These are phyloP conservation scores for Acanthurus lineatus DNA, from an alignment of 2,797 vertebrate genomes.

Conservation along the genomic window DNA sequence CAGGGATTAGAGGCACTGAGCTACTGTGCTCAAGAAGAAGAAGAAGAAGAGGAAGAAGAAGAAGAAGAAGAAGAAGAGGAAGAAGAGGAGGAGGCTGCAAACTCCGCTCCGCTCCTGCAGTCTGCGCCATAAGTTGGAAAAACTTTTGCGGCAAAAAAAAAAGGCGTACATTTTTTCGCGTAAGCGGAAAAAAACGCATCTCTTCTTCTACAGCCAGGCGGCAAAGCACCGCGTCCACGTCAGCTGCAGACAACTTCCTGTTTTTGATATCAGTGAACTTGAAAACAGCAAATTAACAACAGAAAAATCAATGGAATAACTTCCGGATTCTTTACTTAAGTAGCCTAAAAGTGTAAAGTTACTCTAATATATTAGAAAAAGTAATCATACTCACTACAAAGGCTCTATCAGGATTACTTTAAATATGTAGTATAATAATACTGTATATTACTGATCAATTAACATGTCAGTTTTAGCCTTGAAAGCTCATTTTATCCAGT, in stretches of 20 bases:
- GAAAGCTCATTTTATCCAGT: too few relatives aligned
- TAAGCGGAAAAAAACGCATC: neutral
- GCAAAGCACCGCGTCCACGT: neutral
- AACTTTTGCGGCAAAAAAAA: conserved; percentile 32
- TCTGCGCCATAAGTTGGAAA: conserved; percentile 8
- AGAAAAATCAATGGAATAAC: rapidly evolving
- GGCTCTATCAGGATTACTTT: too few relatives aligned
- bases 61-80: conserved; percentile 41
- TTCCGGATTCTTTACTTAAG: neutral
- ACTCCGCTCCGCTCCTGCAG: neutral
- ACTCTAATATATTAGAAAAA: too few relatives aligned
- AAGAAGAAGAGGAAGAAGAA: too few relatives aligned
- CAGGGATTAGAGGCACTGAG: conserved; percentile 92
- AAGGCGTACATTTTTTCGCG: neutral
- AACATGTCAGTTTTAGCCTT: too few relatives aligned
- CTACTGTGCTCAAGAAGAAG: conserved; percentile 85
- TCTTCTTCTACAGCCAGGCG: neutral
- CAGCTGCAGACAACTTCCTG: neutral
- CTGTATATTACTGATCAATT: too few relatives aligned
- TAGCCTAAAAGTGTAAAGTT: too few relatives aligned
- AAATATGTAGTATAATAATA: too few relatives aligned
- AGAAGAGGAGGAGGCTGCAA: conserved; percentile 46
- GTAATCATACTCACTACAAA: too few relatives aligned
- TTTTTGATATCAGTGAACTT: neutral
- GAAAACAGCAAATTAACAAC: too few relatives aligned